phyloP scores from a whole-genome alignment of 2,797 vertebrate species.

The Natrix natrix region DNA sequence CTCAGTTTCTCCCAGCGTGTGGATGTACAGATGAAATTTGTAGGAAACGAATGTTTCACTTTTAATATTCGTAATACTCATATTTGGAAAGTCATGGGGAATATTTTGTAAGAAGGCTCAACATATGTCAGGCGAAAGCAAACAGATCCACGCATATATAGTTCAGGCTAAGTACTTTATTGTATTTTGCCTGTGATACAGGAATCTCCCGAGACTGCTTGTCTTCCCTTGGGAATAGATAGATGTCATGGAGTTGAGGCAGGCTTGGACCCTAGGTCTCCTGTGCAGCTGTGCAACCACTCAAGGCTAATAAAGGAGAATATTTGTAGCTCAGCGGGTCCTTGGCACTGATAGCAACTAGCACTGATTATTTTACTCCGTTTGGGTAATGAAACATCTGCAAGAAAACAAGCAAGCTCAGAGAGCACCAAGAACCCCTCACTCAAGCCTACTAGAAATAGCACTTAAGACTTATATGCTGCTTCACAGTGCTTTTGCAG shows the following conservation, averaged over 20 bases:
- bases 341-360: not conserved
- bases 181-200: not conserved
- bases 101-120: not conserved
- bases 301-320: not conserved
- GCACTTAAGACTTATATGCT: too few relatives aligned
- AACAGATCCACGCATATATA: not conserved
- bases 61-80: conserved; percentile 8
- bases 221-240: not conserved
- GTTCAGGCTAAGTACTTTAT: not conserved
- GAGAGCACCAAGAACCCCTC: not conserved
- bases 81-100: not conserved
- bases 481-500: too few relatives aligned
- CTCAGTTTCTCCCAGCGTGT: conserved; percentile 18
- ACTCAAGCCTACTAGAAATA: not conserved
- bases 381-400: too few relatives aligned
- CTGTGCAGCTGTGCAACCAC: not conserved
- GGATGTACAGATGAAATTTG: not conserved
- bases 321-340: not conserved
- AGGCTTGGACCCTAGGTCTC: not conserved
- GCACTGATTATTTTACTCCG: not conserved
- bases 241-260: not conserved
- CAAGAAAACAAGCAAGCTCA: not conserved
- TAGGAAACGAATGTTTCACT: not conserved
- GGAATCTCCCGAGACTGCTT: not conserved
- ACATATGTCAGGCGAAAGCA: not conserved